Percentiles rank a stretch among this genome's conserved stretches.
Evolutionary conservation across 2,113 vertebrate species (phyloP).

Genomic region (Poecilia latipinna): DNA sequence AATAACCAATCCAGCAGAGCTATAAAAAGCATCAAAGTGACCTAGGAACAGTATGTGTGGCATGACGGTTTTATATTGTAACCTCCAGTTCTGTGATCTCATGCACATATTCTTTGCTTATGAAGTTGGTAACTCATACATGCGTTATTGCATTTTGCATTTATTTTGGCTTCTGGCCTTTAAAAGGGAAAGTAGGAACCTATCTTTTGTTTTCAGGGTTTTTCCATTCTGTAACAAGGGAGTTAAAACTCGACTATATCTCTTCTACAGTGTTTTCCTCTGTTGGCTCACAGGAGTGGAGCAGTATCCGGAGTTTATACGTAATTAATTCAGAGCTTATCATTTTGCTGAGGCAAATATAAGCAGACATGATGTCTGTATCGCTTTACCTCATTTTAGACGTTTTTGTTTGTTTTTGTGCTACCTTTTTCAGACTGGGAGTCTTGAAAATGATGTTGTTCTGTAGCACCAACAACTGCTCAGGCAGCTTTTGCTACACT

Average conservation of each 20-base stretch:
- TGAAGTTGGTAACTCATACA: background rate
- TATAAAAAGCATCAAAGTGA: slow-evolving; percentile 37
- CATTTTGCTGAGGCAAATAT: background rate
- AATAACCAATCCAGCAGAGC: slow-evolving; percentile 14
- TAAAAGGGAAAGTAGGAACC: background rate
- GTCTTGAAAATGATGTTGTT: background rate
- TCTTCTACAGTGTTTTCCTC: slow-evolving; percentile 1
- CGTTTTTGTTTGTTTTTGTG: background rate
- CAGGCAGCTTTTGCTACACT: background rate
- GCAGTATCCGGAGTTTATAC: background rate
- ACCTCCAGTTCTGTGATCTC: slow-evolving; percentile 3
- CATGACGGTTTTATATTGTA: slow-evolving; percentile 9
- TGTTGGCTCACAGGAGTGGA: background rate
- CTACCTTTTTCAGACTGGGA: background rate
- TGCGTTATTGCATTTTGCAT: background rate
- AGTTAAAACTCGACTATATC: slow-evolving; percentile 1
- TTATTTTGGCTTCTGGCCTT: background rate
- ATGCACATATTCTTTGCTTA: background rate
- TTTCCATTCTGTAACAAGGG: slow-evolving; percentile 5
- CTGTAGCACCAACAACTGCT: background rate
- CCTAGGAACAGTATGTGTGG: slow-evolving; percentile 3
- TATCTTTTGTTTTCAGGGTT: background rate
- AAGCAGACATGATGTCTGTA: background rate
- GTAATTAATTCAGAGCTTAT: background rate
- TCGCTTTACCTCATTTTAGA: background rate